A percentile compares a stretch with the other conserved stretches of the same genome.
These are phyloP conservation scores for Tyria jacobaeae DNA, from an alignment of 2,888 invertebrate genomes.

Conservation along the genomic window DNA sequence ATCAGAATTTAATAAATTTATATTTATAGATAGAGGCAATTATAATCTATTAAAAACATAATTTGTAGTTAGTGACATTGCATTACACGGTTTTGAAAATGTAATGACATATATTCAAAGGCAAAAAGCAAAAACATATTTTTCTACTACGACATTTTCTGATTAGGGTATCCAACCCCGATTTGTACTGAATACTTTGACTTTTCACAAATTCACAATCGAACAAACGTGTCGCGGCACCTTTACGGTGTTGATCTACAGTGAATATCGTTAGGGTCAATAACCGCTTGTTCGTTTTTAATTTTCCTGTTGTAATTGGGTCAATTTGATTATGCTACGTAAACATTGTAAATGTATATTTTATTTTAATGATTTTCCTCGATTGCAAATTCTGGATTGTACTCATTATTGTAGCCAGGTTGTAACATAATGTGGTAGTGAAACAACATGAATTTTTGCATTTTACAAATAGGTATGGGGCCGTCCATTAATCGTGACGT, in stretches of 20 bases:
- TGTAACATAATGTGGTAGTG: too few species aligned
- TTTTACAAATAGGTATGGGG: too few species aligned
- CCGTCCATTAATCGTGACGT: too few species aligned
- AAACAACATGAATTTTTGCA: too few species aligned
- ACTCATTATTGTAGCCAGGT: conserved; percentile 2
- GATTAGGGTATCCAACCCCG: too few species aligned
- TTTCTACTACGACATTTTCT: too few species aligned
- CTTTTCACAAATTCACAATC: neutral
- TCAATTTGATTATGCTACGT: conserved; percentile 40
- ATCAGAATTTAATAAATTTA: too few species aligned
- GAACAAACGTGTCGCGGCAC: neutral
- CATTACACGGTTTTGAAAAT: too few species aligned
- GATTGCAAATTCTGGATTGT: neutral
- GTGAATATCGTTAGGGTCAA: conserved; percentile 32
- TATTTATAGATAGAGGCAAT: neutral
- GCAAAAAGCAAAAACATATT: too few species aligned
- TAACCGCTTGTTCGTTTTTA: conserved; percentile 47
- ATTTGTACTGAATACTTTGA: too few species aligned
- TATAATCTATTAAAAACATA: neutral
- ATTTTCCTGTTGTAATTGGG: conserved; percentile 48
- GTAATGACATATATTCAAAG: too few species aligned
- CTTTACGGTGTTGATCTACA: conserved; percentile 29
- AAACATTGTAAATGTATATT: conserved; percentile 5
- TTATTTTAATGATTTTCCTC: conserved; percentile 16
- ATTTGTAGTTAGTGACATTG: neutral